Conservation (phyloP, 1,140 invertebrate species). For the Brachionus rubens region DNA sequence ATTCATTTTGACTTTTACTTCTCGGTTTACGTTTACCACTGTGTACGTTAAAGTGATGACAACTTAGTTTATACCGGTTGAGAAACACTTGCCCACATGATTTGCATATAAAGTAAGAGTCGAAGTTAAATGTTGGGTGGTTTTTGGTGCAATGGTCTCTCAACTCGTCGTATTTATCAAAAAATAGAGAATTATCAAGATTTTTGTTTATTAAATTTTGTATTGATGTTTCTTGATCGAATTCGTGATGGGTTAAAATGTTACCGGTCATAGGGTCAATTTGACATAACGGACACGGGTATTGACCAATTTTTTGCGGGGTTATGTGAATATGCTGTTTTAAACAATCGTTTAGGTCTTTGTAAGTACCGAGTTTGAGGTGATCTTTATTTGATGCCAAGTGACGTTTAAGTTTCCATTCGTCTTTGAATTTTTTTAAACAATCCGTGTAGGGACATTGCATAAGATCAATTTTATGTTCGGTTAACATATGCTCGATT, state of each 20-base stretch:
- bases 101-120: slow-evolving; percentile 9
- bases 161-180: not conserved
- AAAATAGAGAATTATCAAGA: slow-evolving; percentile 19
- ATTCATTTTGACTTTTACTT: not conserved
- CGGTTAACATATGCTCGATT: slow-evolving; percentile 15
- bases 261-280: not conserved
- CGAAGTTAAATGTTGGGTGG: slow-evolving; percentile 4
- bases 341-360: slow-evolving; percentile 14
- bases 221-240: not conserved
- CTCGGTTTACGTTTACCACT: slow-evolving; percentile 23
- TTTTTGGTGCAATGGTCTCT: not conserved
- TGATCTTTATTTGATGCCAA: slow-evolving; percentile 19
- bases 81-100: slow-evolving; percentile 20
- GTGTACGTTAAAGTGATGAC: slow-evolving; percentile 33
- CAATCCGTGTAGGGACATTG: slow-evolving; percentile 22
- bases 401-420: slow-evolving; percentile 31
- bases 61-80: slow-evolving; percentile 24
- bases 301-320: slow-evolving; percentile 6
- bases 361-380: not conserved
- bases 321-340: slow-evolving; percentile 3
- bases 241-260: not conserved
- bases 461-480: slow-evolving; percentile 21
- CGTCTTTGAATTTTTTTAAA: slow-evolving; percentile 39
- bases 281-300: slow-evolving; percentile 28
- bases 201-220: slow-evolving; percentile 32